Base-by-base conservation (phyloP, 2,113 vertebrate species). In the Sciurus niger region DNA sequence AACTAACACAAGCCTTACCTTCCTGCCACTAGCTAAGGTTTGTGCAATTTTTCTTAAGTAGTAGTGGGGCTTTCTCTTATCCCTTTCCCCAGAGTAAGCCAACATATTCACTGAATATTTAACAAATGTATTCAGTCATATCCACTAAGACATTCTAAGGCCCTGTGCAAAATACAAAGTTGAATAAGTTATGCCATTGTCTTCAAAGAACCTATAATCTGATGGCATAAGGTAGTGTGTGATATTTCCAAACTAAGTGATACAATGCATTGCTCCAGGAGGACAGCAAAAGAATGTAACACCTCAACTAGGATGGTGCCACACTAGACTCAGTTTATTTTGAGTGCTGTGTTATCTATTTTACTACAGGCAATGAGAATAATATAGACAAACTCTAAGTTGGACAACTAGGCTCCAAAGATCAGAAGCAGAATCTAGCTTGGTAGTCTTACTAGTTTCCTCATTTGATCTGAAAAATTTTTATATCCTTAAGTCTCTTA, bases 391-490 rank as follows among this genome's bases (percentile, higher is more conserved):
- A 83, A 48, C 51, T 8, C 65, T 3, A 73, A 65, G 43, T 7
- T 76, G 76, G 65, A 46, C 43, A 83, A 30, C 40, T n/a, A 79
- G 53, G 46, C 34, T 53, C 22, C 68, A 90, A 86, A 94, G 58
- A 77, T 28, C 40, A 70, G 79, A 73, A 34, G 74, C 17, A 74
- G 76, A 95, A 58, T 89, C 46, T 63, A 89, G 30, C 9, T 30
- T 67, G 48, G 24, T 55, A n/a, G 34, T 84, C 34, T 83, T 78
- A 30, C 46, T 68, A 28, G 58, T 40, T 65, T 92, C 13, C 37
- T 92, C 67, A 40, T 77, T 55, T 58, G 84, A 84, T 46, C 58
- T 67, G n/a, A 40, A 94, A 93, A 51, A n/a, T n/a, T 43, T 90
- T 76, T 68, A 84, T 0, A 28, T 76, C 53, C 20, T 77, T 34